Evolutionary conservation across 53 echinoderm and acorn worm species (phyloP).

Genomic region (Echinometra lucunter): DNA sequence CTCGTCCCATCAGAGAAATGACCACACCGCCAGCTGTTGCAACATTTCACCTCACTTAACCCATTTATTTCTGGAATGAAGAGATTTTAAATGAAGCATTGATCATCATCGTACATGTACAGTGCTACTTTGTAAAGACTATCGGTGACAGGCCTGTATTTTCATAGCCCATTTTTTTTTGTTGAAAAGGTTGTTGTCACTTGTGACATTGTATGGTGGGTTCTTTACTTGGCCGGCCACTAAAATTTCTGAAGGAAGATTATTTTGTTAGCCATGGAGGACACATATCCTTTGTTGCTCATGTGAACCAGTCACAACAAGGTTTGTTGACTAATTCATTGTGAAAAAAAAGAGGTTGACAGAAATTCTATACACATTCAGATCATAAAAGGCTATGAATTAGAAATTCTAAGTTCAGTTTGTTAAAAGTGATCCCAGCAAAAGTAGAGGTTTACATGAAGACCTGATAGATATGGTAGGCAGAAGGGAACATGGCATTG

Average conservation of each 20-base stretch:
- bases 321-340: conserved; percentile 12
- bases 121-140: neutral
- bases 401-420: neutral
- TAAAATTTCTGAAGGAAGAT: neutral
- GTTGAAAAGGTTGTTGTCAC: neutral
- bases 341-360: neutral
- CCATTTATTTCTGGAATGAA: conserved; percentile 59
- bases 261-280: conserved; percentile 16
- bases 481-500: too few species aligned
- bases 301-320: conserved; percentile 15
- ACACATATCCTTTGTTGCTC: conserved; percentile 9
- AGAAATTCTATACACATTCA: neutral
- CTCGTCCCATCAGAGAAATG: conserved; percentile 28
- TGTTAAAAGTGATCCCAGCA: neutral
- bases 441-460: neutral
- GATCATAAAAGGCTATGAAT: neutral
- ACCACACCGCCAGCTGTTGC: conserved; percentile 43
- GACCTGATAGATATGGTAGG: too few species aligned
- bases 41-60: conserved; percentile 51
- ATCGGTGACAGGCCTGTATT: neutral
- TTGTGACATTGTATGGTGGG: neutral
- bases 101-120: neutral
- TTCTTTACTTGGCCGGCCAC: neutral
- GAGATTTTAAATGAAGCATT: neutral
- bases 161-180: conserved; percentile 6